Evolutionary conservation across 2,888 invertebrate genomes (phyloP).

Genomic region (Caenorhabditis angaria): DNA sequence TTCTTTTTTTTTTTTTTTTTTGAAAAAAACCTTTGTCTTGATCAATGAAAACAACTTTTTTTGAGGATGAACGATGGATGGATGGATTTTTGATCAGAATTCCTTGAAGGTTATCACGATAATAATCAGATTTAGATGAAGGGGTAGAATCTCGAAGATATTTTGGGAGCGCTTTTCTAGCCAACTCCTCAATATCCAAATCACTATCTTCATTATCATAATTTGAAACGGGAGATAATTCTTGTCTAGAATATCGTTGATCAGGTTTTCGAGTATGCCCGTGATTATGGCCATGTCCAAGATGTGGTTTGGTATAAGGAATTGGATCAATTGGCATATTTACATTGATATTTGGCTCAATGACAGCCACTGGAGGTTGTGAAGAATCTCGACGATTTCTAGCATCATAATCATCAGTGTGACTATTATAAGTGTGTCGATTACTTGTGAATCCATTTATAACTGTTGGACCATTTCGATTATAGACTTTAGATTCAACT

Average conservation of each 20-base stretch:
- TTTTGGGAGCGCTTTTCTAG: conserved; percentile 33
- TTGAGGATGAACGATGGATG: conserved; percentile 40
- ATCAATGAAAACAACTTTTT: conserved; percentile 44
- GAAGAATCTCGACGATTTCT: conserved; percentile 36
- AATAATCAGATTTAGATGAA: conserved; percentile 23
- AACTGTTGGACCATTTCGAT: conserved; percentile 31
- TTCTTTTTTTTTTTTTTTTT: neutral
- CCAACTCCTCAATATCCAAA: conserved; percentile 42
- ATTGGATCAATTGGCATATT: conserved; percentile 37
- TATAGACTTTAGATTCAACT: conserved; percentile 48
- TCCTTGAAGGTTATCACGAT: conserved; percentile 40
- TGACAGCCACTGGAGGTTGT: conserved; percentile 44
- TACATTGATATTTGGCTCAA: conserved; percentile 43
- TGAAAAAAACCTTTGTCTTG: conserved; percentile 35
- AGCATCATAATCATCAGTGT: conserved; percentile 33
- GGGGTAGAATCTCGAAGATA: conserved; percentile 29
- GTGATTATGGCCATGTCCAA: conserved; percentile 15
- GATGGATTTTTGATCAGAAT: conserved; percentile 43
- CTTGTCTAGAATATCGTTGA: conserved; percentile 13
- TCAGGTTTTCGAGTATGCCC: neutral
- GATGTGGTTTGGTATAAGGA: conserved; percentile 34
- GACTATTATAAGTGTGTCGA: conserved; percentile 41
- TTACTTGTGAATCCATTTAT: conserved; percentile 52
- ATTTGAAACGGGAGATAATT: conserved; percentile 17
- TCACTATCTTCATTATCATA: conserved; percentile 46